phyloP scores from a whole-genome alignment of 2,888 invertebrate genomes.

The Apamea sordens region DNA sequence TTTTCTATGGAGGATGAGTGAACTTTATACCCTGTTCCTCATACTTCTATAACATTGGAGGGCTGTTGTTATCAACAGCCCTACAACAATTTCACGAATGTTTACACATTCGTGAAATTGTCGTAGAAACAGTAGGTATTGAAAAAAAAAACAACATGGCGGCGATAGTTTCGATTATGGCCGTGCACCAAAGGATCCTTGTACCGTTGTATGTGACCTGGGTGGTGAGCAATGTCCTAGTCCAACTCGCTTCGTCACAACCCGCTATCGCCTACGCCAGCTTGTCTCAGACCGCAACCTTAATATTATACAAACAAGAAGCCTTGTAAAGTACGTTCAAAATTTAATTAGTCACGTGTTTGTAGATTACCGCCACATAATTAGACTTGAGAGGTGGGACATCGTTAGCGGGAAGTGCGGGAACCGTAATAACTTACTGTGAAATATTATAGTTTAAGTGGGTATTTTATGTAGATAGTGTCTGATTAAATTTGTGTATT shows the following conservation, averaged over 20 bases:
- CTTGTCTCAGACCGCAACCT: neutral
- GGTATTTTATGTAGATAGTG: neutral
- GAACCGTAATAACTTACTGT: slow-evolving; percentile 8
- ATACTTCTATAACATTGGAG: too few species aligned
- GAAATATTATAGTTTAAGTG: neutral
- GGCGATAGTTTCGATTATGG: too few species aligned
- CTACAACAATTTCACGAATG: too few species aligned
- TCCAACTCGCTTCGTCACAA: neutral
- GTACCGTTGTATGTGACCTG: too few species aligned
- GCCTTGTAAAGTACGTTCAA: slow-evolving; percentile 36
- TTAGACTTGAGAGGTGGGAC: slow-evolving; percentile 10
- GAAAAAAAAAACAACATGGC: too few species aligned
- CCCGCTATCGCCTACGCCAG: neutral
- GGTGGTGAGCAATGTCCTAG: neutral
- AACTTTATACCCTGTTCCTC: too few species aligned
- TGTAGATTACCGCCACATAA: slow-evolving; percentile 37
- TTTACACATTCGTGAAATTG: too few species aligned
- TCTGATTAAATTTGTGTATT: too few species aligned
- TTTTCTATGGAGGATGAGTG: too few species aligned
- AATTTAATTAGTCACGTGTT: slow-evolving; percentile 45
- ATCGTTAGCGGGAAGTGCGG: neutral
- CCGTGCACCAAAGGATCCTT: too few species aligned
- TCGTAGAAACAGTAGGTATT: too few species aligned
- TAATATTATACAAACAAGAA: slow-evolving; percentile 26
- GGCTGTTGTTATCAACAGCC: too few species aligned